Evolutionary conservation across 2,888 invertebrate genomes (phyloP), one percentile per base, ranked within the genome.

Genomic region (Drosophila acutilabella): DNA sequence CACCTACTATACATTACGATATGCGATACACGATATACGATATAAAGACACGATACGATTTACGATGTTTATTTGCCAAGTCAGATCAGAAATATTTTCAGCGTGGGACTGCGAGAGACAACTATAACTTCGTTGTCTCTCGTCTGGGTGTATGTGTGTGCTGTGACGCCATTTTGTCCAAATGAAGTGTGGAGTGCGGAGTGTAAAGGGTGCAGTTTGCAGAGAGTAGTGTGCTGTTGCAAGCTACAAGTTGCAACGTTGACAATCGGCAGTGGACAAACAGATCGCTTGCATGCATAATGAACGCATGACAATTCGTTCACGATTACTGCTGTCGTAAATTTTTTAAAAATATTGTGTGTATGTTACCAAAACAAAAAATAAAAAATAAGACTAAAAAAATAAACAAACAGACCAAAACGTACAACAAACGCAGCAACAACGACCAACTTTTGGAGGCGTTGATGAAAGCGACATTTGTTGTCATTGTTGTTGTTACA

Each of bases 381-480:
- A 48, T 59, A 52, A 33, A 42, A 60, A 50, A 26, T 20, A 23
- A 23, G 23, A 23, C 23, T 23, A 62, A 40, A 56, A 72, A 72
- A 59, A 54, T 68, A 75, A 75, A 69, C 71, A 71, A 83, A 82
- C 70, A 81, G 66, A 54, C 51, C 52, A 56, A 45, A 74, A 68
- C 58, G 62, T 54, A 59, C 48, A 70, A 13, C 13, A 30, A 8
- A 30, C 23, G 33, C 11, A 33, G 56, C 70, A 70, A 59, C 47
- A 62, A 41, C 45, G 60, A 68, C 36, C 40, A 51, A 1, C n/a
- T 6, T 68, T 65, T 64, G 58, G 50, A 80, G 81, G 81, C 80
- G 79, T 79, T 74, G 82, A 81, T 82, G 74, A 82, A 81, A 81
- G 79, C 79, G 78, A 78, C 79, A 83, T 65, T 64, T 60, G 62